These are phyloP conservation scores for Oligia fasciuncula DNA, from an alignment of 2,888 invertebrate genomes.

Conservation along the genomic window DNA sequence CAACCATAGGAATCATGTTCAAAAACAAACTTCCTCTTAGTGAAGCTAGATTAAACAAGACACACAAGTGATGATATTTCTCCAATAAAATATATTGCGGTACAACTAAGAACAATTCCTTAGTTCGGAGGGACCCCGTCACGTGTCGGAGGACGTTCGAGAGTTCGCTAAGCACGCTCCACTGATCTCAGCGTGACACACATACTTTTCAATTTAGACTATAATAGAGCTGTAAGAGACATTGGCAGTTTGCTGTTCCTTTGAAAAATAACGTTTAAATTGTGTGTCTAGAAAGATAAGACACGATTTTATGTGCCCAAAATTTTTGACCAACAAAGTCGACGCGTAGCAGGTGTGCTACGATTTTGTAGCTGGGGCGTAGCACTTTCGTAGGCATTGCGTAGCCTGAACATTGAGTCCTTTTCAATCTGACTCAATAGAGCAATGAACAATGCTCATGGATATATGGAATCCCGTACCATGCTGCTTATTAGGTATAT, in stretches of 20 bases:
- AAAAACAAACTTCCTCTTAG: neutral
- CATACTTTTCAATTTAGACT: constrained; percentile 47
- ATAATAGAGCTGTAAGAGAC: constrained; percentile 16
- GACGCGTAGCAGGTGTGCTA: neutral
- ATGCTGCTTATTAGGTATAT: too few relatives aligned
- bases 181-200: constrained; percentile 42
- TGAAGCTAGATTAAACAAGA: neutral
- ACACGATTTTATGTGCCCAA: neutral
- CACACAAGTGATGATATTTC: neutral
- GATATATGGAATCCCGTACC: too few relatives aligned
- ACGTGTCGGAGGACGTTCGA: constrained; percentile 41
- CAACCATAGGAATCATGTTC: too few relatives aligned
- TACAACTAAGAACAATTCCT: constrained; percentile 14
- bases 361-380: neutral
- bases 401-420: neutral
- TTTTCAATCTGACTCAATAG: neutral
- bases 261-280: constrained; percentile 20
- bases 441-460: neutral
- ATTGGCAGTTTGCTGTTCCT: neutral
- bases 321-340: neutral
- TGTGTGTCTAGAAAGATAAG: neutral
- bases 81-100: neutral
- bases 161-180: constrained; percentile 53
- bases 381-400: constrained; percentile 1
- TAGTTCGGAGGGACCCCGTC: constrained; percentile 19